These are phyloP conservation scores for Lophura nycthemera DNA, from an alignment of 2,113 vertebrate genomes.

Conservation along the genomic window DNA sequence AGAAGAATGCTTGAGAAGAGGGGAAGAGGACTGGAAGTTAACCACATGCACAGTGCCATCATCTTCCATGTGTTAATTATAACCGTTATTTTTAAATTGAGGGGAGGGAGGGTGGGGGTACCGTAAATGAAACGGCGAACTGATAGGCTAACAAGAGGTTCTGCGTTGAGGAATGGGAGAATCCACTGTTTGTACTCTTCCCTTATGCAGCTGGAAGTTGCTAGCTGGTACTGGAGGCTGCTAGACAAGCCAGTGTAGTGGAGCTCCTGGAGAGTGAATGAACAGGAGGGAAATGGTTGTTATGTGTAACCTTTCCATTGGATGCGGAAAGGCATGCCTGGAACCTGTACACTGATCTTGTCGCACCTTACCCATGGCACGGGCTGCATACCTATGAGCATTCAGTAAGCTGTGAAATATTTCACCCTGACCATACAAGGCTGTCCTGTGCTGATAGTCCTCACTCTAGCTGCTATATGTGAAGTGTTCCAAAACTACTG, in stretches of 20 bases:
- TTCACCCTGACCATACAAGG: neutral
- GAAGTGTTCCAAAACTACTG: neutral
- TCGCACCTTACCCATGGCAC: neutral
- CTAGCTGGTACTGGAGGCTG: neutral
- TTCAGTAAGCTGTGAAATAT: neutral
- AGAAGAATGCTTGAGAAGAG: constrained; percentile 62
- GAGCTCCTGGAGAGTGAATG: neutral
- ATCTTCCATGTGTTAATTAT: constrained; percentile 70
- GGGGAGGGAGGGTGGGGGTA: constrained; percentile 35
- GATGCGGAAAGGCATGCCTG: constrained; percentile 31
- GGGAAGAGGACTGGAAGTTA: constrained; percentile 63
- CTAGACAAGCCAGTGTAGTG: neutral
- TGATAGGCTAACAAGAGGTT: neutral
- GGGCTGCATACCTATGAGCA: neutral
- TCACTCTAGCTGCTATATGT: neutral
- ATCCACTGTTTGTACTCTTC: constrained; percentile 10
- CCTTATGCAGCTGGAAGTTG: constrained; percentile 14
- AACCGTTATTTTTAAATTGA: constrained; percentile 60
- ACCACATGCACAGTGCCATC: constrained; percentile 66
- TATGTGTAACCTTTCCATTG: neutral
- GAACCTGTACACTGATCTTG: constrained; percentile 2
- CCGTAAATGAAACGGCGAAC: constrained; percentile 14
- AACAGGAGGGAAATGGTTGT: neutral
- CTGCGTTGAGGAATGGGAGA: neutral
- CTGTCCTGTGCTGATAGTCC: neutral